A percentile compares a stretch with the other conserved stretches of the same genome.
These are phyloP conservation scores for Stegastes partitus DNA, from an alignment of 2,113 vertebrate species.

Conservation along the genomic window DNA sequence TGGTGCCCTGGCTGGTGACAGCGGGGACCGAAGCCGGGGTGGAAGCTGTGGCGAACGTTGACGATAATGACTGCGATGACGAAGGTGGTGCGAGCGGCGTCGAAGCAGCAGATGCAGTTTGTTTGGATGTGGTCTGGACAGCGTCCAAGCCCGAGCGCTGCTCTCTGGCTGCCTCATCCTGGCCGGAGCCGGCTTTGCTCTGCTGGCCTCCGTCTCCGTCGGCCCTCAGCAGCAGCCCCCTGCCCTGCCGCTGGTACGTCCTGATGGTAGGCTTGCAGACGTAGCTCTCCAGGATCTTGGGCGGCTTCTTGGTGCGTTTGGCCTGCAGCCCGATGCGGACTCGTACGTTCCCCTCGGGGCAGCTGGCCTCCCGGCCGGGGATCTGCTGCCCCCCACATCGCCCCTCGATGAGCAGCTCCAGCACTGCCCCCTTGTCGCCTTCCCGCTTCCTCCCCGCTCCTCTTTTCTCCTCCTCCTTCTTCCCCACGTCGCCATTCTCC, in stretches of 20 bases:
- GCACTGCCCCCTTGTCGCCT: slow-evolving; percentile 78
- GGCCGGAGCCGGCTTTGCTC: slow-evolving; percentile 61
- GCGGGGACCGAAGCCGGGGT: slow-evolving; percentile 51
- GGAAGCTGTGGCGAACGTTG: slow-evolving; percentile 55
- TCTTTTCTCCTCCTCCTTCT: slow-evolving; percentile 69
- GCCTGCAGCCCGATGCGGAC: slow-evolving; percentile 93
- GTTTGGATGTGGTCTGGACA: slow-evolving; percentile 73
- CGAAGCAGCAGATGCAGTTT: slow-evolving; percentile 68
- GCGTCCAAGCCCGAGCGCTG: slow-evolving; percentile 64
- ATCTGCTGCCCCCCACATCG: slow-evolving; percentile 87
- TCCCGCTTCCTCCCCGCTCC: slow-evolving; percentile 66
- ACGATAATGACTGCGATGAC: slow-evolving; percentile 46
- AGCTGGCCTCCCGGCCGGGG: slow-evolving; percentile 91
- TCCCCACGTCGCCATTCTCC: slow-evolving; percentile 51
- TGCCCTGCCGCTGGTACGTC: slow-evolving; percentile 89
- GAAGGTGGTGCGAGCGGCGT: slow-evolving; percentile 58
- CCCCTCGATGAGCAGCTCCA: slow-evolving; percentile 82
- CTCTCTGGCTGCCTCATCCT: slow-evolving; percentile 67
- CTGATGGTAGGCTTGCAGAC: slow-evolving; percentile 96
- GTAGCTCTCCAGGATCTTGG: slow-evolving; percentile 98
- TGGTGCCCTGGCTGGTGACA: slow-evolving; percentile 58
- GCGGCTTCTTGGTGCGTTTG: slow-evolving; percentile 97
- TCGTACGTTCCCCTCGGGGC: slow-evolving; percentile 92
- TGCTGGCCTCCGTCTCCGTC: slow-evolving; percentile 68
- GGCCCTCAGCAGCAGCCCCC: slow-evolving; percentile 61